Base-by-base conservation (phyloP, 2,888 invertebrate species). In the Drosophila meridiana region DNA sequence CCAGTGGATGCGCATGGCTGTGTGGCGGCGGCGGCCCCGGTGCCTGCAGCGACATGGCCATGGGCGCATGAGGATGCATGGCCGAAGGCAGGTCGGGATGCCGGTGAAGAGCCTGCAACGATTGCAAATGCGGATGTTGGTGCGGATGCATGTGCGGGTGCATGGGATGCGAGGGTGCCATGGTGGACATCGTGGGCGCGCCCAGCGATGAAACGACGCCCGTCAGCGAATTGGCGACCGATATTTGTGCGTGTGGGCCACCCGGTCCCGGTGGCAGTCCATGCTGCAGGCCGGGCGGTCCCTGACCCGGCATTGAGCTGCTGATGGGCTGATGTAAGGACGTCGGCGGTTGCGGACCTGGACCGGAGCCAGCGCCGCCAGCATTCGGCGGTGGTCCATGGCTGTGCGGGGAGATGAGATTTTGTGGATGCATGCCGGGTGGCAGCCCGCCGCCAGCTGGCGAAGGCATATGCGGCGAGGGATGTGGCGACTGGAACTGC, bases 211-310 rank as follows among this genome's bases (percentile, higher is more conserved):
- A 14, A 14, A 58, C 82, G 34, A 88, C 87, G 2, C 93, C 45
- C 11, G 94, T 93, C 72, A 94, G 92, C 63, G 94, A 94, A 48
- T 90, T 78, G 59, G 94, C 94, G 58, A 94, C 94, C 69, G 95
- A 92, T 34, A 90, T 89, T 72, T 91, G 87, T 32, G 90, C 53
- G 76, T 80, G 92, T 64, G 73, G 79, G 62, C 71, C 80, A 59
- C 74, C 74, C n/a, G 84, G 82, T 34, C 89, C 89, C 6, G 87
- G 89, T 32, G 89, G 90, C 60, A 90, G 36, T 0, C 84, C 85
- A 32, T 80, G 92, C 62, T 80, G 90, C 69, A 78, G 61, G 11
- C 80, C 62, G 14, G 85, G 76, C 3, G 88, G 86, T 7, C 65
- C 73, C 30, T 80, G 75, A 4, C 84, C 80, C 9, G 77, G 64